A percentile compares a stretch with the other conserved stretches of the same genome.
Conservation (phyloP, 2,113 vertebrate genomes). For the Eclectus roratus region DNA sequence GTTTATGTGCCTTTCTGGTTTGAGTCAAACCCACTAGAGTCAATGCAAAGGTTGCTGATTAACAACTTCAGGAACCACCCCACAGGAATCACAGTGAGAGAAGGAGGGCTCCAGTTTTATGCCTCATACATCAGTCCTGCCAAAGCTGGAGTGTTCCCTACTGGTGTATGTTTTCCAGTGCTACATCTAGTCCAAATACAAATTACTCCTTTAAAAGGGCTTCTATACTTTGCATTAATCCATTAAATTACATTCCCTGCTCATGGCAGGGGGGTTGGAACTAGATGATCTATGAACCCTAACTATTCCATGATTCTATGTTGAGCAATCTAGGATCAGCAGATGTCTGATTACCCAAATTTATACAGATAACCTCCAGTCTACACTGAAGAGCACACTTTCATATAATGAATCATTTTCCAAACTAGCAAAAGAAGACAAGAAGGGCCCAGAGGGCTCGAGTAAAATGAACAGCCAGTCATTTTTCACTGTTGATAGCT, state of each 20-base stretch:
- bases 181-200: background rate
- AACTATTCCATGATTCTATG: too few species aligned
- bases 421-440: background rate
- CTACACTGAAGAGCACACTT: background rate
- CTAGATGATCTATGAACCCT: too few species aligned
- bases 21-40: background rate
- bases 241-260: background rate
- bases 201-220: background rate
- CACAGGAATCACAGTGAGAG: background rate
- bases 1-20: background rate
- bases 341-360: background rate
- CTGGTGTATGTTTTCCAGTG: background rate
- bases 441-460: background rate
- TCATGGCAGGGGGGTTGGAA: too few species aligned
- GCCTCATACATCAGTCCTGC: background rate
- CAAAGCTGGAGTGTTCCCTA: background rate
- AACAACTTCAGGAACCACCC: background rate
- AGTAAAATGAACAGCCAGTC: background rate
- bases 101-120: background rate
- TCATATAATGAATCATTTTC: background rate
- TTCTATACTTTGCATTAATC: background rate
- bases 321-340: background rate
- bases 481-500: background rate
- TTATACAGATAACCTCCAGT: background rate
- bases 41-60: background rate